Conservation (phyloP, 2,797 vertebrate genomes). For the Oryzias dopingdopingensis region DNA sequence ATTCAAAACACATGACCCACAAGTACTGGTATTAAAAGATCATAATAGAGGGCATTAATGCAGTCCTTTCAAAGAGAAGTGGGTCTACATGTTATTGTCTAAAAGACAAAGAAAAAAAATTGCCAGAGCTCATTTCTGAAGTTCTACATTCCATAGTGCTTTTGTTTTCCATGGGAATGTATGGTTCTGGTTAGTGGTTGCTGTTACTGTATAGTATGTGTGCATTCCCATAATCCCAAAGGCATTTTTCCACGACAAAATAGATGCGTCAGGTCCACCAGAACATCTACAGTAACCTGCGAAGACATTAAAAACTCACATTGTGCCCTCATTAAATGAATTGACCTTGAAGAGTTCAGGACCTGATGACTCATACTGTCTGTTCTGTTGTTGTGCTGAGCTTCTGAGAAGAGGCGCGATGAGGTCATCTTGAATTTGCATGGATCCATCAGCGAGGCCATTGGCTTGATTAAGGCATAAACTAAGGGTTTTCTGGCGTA, state of each 20-base stretch:
- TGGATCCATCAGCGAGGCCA: slow-evolving; percentile 38
- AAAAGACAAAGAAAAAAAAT: slow-evolving; percentile 4
- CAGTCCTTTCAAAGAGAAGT: not conserved
- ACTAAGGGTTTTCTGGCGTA: slow-evolving; percentile 18
- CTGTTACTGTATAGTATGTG: slow-evolving; percentile 7
- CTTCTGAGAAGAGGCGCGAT: slow-evolving; percentile 39
- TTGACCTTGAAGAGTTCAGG: slow-evolving; percentile 30
- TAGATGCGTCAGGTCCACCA: slow-evolving; percentile 10
- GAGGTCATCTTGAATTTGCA: slow-evolving; percentile 57
- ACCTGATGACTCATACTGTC: slow-evolving; percentile 33
- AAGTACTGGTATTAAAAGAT: not conserved
- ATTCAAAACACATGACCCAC: not conserved
- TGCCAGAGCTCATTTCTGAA: not conserved
- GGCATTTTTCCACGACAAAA: slow-evolving; percentile 1
- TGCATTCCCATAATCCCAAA: not conserved
- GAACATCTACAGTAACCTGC: slow-evolving; percentile 3
- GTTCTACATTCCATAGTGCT: slow-evolving; percentile 1
- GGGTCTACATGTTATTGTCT: not conserved
- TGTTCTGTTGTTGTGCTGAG: slow-evolving; percentile 25
- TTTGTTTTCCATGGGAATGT: not conserved
- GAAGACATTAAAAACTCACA: slow-evolving; percentile 3
- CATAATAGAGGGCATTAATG: not conserved
- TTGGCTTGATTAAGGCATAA: slow-evolving; percentile 25
- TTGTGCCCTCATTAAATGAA: slow-evolving; percentile 32
- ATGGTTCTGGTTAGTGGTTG: slow-evolving; percentile 1